Base-by-base conservation (phyloP, 2,888 invertebrate species). In the Cotesia congregata region DNA sequence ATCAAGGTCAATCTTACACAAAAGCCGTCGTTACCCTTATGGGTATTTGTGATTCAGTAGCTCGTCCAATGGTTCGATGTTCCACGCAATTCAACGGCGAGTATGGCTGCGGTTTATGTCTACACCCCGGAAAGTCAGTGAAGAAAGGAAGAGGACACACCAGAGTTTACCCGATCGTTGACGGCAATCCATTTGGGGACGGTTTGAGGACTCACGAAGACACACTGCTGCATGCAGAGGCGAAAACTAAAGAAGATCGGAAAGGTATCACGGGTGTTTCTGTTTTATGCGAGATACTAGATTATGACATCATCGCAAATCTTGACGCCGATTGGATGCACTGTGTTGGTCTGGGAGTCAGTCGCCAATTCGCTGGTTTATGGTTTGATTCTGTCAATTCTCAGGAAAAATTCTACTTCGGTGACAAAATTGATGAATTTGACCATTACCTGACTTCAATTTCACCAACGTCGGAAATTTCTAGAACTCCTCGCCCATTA, bases 281-380 rank as follows among this genome's bases (percentile, higher is more conserved):
- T 6, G 20, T 64, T 40, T 67, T 80, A 12, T 62, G 65, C 2
- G 74, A 76, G 17, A 72, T 80, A 20, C 41, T 70, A 2, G 6
- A 61, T 7, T 83, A 80, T 68, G 72, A 83, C 64, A 80, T 83
- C 9, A 76, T 78, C 2, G 62, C 79, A 5, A 76, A 77, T 38
- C 74, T 82, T 12, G 62, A 50, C 30, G 74, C 75, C 1, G 81
- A 82, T 65, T 80, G 77, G 72, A 81, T 82, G 80, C 81, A 83
- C 20, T 72, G 64, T 41, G 71, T 75, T 20, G 62, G 75, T 41
- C 62, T 79, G 9, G 79, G 80, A 7, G 76, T 79, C 1, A 67
- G 65, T 59, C 69, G 76, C 20, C 79, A 80, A 60, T 80, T 80
- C 20, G 61, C 64, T 17, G 65, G 60, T 30, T 67, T 78, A 12